phyloP scores from a whole-genome alignment of 2,113 vertebrate genomes.

The Pleuronectes platessa region DNA sequence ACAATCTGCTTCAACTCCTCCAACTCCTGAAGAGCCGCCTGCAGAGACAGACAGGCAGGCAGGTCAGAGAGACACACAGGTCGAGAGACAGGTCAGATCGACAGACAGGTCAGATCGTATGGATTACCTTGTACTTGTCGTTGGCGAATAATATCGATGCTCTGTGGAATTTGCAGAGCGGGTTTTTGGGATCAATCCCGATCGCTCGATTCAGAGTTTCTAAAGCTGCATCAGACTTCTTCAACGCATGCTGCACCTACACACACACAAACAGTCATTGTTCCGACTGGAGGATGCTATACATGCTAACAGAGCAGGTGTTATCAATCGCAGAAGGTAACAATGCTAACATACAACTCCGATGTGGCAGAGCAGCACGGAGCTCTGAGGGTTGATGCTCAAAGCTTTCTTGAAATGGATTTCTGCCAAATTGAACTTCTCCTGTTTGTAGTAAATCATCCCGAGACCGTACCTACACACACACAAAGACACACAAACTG shows the following conservation, averaged over 20 bases:
- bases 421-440: slow-evolving; percentile 98
- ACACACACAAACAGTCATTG: not conserved
- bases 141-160: slow-evolving; percentile 98
- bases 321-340: not conserved
- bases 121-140: slow-evolving; percentile 96
- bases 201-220: slow-evolving; percentile 98
- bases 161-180: slow-evolving; percentile 99
- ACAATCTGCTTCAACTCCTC: slow-evolving; percentile 99
- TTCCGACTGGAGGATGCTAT: not conserved
- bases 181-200: slow-evolving; percentile 96
- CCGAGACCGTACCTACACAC: slow-evolving; percentile 93
- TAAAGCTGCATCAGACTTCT: slow-evolving; percentile 96
- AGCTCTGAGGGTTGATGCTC: slow-evolving; percentile 98
- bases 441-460: slow-evolving; percentile 99
- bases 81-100: not conserved
- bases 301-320: not conserved
- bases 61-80: not conserved
- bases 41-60: slow-evolving; percentile 25
- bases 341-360: slow-evolving; percentile 88
- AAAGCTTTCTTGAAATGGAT: slow-evolving; percentile 99
- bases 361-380: slow-evolving; percentile 97
- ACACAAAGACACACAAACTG: not conserved
- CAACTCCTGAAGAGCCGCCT: slow-evolving; percentile 98
- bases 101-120: not conserved
- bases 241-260: slow-evolving; percentile 96